Conservation (phyloP, 2,797 vertebrate species). For the Scomberomorus guttatus region DNA sequence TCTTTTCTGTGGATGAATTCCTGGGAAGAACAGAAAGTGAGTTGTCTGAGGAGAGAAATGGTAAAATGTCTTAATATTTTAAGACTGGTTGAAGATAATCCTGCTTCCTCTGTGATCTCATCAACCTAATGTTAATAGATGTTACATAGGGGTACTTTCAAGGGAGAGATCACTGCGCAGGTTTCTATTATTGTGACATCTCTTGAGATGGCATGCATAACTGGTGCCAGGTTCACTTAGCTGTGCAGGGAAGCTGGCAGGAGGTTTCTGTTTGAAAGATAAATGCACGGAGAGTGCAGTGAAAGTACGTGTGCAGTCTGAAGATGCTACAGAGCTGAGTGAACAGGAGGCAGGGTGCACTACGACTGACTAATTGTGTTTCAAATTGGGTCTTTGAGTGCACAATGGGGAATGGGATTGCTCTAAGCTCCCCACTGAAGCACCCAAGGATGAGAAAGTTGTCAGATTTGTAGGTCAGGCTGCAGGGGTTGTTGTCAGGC, state of each 20-base stretch:
- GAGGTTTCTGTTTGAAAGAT: constrained; percentile 70
- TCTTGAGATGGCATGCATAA: constrained; percentile 76
- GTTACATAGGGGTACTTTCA: constrained; percentile 81
- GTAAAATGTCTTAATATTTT: constrained; percentile 30
- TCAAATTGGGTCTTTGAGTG: constrained; percentile 86
- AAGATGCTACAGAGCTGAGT: constrained; percentile 56
- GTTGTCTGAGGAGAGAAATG: constrained; percentile 21
- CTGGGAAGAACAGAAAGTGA: not conserved
- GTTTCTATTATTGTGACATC: constrained; percentile 85
- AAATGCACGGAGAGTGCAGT: constrained; percentile 63
- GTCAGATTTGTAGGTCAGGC: constrained; percentile 89
- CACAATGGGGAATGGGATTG: constrained; percentile 82
- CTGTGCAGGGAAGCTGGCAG: constrained; percentile 61
- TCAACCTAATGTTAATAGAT: constrained; percentile 83
- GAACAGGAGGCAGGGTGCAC: constrained; percentile 68
- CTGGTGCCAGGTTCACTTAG: constrained; percentile 74
- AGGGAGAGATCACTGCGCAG: constrained; percentile 77
- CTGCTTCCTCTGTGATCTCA: constrained; percentile 69
- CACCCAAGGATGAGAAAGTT: constrained; percentile 84
- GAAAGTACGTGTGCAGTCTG: constrained; percentile 54
- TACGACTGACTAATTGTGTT: constrained; percentile 84
- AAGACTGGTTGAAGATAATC: constrained; percentile 62
- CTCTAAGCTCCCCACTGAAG: constrained; percentile 81
- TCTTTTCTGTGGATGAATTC: constrained; percentile 28
- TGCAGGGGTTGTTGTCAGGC: constrained; percentile 86